Evolutionary conservation across 2,888 invertebrate species (phyloP).

Genomic region (Danaus chrysippus): DNA sequence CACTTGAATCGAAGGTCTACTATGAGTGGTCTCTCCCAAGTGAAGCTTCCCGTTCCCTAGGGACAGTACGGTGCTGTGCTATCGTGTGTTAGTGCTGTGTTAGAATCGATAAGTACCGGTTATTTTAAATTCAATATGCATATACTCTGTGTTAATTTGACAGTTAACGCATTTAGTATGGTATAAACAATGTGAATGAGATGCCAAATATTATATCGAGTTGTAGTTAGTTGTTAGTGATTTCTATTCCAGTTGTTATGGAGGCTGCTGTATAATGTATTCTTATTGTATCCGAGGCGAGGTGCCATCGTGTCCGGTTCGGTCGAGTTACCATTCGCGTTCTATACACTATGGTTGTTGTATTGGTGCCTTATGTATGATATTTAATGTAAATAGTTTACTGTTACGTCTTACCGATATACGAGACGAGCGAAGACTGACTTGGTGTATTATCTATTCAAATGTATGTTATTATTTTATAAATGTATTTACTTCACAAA

Average conservation of each 20-base stretch:
- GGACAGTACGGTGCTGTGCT: slow-evolving; percentile 35
- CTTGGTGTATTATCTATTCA: slow-evolving; percentile 66
- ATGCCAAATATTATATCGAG: slow-evolving; percentile 66
- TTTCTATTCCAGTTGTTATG: slow-evolving; percentile 46
- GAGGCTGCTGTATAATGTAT: slow-evolving; percentile 46
- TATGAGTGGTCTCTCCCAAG: neutral
- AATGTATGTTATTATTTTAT: slow-evolving; percentile 54
- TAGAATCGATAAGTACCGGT: slow-evolving; percentile 51
- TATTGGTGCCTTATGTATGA: slow-evolving; percentile 47
- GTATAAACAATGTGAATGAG: slow-evolving; percentile 61
- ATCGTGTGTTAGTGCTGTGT: slow-evolving; percentile 51
- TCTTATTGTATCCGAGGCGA: slow-evolving; percentile 25
- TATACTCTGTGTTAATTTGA: slow-evolving; percentile 47
- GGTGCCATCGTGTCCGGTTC: slow-evolving; percentile 51
- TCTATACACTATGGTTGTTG: slow-evolving; percentile 33
- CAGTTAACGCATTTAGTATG: slow-evolving; percentile 52
- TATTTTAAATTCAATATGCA: slow-evolving; percentile 34
- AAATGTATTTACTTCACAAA: slow-evolving; percentile 65
- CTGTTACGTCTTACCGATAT: slow-evolving; percentile 62
- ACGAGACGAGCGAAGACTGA: slow-evolving; percentile 78
- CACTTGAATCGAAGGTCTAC: slow-evolving; percentile 44
- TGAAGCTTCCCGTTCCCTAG: neutral
- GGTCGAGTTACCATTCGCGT: slow-evolving; percentile 50
- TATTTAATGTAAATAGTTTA: slow-evolving; percentile 36
- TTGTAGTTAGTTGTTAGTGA: slow-evolving; percentile 34